phyloP scores from a whole-genome alignment of 1,140 invertebrate genomes.

The Lamellibrachia luymesi region DNA sequence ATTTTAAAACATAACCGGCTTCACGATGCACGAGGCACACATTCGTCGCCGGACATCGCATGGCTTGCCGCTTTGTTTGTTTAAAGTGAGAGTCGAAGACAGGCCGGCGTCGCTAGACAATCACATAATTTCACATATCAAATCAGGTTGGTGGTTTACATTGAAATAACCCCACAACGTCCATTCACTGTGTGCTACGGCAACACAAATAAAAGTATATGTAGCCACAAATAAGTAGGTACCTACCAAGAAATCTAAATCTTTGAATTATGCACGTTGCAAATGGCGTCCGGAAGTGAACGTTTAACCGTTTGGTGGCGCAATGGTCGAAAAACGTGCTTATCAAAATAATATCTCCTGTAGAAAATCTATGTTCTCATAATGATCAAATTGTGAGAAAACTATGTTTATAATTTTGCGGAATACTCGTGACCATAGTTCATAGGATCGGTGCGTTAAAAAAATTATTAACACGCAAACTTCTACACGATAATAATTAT shows the following conservation, averaged over 20 bases:
- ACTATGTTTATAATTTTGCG: too few species aligned
- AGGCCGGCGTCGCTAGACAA: background rate
- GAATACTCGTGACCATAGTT: too few species aligned
- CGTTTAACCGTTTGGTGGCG: background rate
- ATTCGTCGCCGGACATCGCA: background rate
- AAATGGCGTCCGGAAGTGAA: constrained; percentile 5
- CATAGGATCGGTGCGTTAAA: too few species aligned
- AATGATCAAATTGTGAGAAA: too few species aligned
- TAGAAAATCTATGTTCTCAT: background rate
- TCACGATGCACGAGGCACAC: background rate
- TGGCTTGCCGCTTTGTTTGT: background rate
- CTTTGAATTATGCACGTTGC: constrained; percentile 13
- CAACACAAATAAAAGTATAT: constrained; percentile 15
- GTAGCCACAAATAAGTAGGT: constrained; percentile 13
- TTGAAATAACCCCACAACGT: background rate
- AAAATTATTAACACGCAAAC: too few species aligned
- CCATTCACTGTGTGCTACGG: background rate
- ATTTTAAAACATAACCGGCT: background rate
- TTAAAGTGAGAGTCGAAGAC: background rate
- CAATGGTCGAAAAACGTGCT: background rate
- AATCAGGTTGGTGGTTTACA: background rate
- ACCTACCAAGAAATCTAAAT: constrained; percentile 13
- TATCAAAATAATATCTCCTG: background rate
- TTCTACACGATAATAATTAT: too few species aligned
- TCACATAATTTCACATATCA: background rate